Evolutionary conservation across 2,113 vertebrate genomes (phyloP).

Genomic region (Odocoileus hemionus): DNA sequence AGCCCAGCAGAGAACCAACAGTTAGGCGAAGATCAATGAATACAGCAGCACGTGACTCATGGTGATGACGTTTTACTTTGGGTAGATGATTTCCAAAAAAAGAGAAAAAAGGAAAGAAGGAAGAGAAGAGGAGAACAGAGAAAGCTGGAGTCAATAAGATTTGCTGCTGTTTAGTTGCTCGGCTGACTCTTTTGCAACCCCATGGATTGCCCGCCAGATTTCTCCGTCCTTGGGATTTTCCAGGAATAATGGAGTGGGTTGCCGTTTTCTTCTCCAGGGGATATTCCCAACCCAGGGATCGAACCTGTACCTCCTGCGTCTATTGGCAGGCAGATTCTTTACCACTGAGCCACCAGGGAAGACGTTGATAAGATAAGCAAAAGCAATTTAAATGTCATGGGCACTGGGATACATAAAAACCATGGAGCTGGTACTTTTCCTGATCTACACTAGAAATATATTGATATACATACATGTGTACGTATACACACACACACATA

Average conservation of each 20-base stretch:
- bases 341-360: not conserved
- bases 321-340: not conserved
- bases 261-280: not conserved
- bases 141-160: not conserved
- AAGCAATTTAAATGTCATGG: not conserved
- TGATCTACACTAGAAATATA: not conserved
- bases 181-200: not conserved
- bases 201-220: not conserved
- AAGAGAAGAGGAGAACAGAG: not conserved
- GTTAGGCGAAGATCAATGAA: not conserved
- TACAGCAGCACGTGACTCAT: not conserved
- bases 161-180: not conserved
- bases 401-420: not conserved
- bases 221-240: not conserved
- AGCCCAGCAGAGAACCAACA: not conserved
- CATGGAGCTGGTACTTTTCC: not conserved
- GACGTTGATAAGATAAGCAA: slow-evolving; percentile 25
- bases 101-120: not conserved
- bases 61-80: not conserved
- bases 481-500: not conserved
- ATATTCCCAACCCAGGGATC: not conserved
- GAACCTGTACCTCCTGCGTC: not conserved
- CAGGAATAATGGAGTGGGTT: not conserved
- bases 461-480: not conserved
- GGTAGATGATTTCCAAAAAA: not conserved